Evolutionary conservation across 92 coral and sea anemone genomes (phyloP).

Genomic region (Parazoanthus swiftii): DNA sequence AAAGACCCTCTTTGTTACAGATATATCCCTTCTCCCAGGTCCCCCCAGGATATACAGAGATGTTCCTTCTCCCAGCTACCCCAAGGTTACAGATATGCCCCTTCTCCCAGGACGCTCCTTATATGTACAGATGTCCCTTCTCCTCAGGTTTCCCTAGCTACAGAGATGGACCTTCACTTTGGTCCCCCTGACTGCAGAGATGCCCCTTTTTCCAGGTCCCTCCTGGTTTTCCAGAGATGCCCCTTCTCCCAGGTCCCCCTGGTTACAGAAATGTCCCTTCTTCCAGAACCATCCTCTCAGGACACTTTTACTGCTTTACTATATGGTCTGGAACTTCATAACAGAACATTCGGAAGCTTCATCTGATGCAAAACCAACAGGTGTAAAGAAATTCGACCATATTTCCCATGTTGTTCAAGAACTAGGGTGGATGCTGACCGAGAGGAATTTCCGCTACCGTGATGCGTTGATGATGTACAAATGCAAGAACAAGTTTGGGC

Average conservation of each 20-base stretch:
- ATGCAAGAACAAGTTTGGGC: no score
- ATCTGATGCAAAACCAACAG: no score
- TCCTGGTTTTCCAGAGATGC: not conserved
- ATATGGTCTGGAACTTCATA: no score
- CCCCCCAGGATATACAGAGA: not conserved
- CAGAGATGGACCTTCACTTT: not conserved
- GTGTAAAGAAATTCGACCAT: no score
- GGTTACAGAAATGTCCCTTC: not conserved
- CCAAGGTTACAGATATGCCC: not conserved
- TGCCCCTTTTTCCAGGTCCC: not conserved
- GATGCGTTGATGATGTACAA: no score
- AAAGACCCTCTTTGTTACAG: not conserved
- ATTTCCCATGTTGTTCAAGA: no score
- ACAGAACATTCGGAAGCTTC: no score
- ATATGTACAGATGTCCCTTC: not conserved
- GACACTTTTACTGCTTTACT: no score
- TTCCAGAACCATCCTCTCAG: no score
- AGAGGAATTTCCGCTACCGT: no score
- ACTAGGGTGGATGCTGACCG: no score
- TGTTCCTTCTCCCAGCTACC: not conserved
- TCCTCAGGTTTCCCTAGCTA: not conserved
- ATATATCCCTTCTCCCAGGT: not conserved
- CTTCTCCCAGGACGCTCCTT: not conserved
- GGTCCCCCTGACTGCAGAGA: not conserved
- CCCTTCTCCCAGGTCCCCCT: not conserved